Evolutionary conservation across 2,888 invertebrate species (phyloP).

Genomic region (Drosophila demipolita): DNA sequence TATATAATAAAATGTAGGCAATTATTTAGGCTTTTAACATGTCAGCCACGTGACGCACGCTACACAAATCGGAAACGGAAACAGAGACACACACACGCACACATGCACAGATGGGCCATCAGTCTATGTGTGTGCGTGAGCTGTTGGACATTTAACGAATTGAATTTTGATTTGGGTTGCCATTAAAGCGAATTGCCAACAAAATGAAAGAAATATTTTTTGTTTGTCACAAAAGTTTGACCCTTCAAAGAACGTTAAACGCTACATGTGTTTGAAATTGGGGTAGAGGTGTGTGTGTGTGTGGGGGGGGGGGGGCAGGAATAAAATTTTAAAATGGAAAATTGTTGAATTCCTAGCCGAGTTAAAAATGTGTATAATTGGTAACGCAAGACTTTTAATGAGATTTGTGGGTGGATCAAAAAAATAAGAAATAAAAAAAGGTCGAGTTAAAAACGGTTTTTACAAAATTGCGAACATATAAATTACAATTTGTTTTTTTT

Average conservation of each 20-base stretch:
- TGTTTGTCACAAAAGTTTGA: constrained; percentile 9
- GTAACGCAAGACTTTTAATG: constrained; percentile 40
- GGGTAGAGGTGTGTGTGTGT: too few relatives aligned
- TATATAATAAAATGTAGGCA: constrained; percentile 58
- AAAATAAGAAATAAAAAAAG: background rate
- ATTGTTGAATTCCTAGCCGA: constrained; percentile 22
- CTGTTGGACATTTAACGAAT: constrained; percentile 43
- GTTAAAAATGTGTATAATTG: constrained; percentile 30
- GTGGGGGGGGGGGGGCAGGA: too few relatives aligned
- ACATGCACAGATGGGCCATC: constrained; percentile 14
- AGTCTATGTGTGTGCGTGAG: constrained; percentile 4
- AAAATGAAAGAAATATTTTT: constrained; percentile 34
- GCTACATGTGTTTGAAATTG: constrained; percentile 24
- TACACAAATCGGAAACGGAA: constrained; percentile 64
- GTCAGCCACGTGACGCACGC: constrained; percentile 63
- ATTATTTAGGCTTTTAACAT: constrained; percentile 71
- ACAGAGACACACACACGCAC: constrained; percentile 27
- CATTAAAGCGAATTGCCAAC: constrained; percentile 43
- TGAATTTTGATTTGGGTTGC: constrained; percentile 66
- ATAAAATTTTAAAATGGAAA: background rate
- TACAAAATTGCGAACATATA: background rate
- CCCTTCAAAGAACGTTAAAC: constrained; percentile 27
- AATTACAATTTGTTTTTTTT: constrained; percentile 7
- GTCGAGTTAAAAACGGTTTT: constrained; percentile 1
- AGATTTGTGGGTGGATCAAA: constrained; percentile 15